Conservation (phyloP, 2,113 vertebrate species). For the Heterotilapia buettikoferi region DNA sequence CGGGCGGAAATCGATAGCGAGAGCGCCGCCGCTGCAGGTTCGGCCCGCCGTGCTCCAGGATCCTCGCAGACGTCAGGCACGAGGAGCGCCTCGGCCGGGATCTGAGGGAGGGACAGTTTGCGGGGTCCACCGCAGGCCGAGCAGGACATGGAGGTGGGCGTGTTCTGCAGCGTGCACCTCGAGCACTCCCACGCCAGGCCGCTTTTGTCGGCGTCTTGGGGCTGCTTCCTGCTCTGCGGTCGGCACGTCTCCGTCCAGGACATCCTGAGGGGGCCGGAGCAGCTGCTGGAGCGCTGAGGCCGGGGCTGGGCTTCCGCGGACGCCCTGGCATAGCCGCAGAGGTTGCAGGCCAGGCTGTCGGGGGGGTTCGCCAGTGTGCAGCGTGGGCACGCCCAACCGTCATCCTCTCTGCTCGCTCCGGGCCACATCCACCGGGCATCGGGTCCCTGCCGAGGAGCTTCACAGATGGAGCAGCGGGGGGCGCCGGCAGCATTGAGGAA, state of each 20-base stretch:
- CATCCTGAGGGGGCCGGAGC: conserved; percentile 61
- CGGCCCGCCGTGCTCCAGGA: not conserved
- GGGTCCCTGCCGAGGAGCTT: conserved; percentile 77
- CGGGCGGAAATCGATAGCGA: not conserved
- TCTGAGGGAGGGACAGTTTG: conserved; percentile 82
- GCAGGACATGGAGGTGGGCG: conserved; percentile 79
- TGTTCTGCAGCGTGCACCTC: conserved; percentile 85
- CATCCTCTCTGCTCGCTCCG: conserved; percentile 67
- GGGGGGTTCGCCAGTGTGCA: conserved; percentile 81
- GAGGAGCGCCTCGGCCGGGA: conserved; percentile 82
- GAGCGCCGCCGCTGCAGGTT: not conserved
- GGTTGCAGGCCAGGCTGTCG: conserved; percentile 72
- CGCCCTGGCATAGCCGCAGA: conserved; percentile 61
- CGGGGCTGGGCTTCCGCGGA: not conserved
- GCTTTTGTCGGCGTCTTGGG: not conserved
- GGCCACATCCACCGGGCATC: conserved; percentile 78
- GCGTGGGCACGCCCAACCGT: conserved; percentile 78
- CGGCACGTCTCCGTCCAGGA: not conserved
- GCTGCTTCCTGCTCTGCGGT: not conserved
- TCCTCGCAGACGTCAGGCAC: not conserved
- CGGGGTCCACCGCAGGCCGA: conserved; percentile 83
- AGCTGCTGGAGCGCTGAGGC: conserved; percentile 44
- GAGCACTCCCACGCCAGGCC: conserved; percentile 76
- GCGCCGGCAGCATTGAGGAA: conserved; percentile 80
- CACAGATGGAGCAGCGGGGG: conserved; percentile 85